Conservation (phyloP, 2,797 vertebrate genomes). For the Poeciliopsis presidionis region DNA sequence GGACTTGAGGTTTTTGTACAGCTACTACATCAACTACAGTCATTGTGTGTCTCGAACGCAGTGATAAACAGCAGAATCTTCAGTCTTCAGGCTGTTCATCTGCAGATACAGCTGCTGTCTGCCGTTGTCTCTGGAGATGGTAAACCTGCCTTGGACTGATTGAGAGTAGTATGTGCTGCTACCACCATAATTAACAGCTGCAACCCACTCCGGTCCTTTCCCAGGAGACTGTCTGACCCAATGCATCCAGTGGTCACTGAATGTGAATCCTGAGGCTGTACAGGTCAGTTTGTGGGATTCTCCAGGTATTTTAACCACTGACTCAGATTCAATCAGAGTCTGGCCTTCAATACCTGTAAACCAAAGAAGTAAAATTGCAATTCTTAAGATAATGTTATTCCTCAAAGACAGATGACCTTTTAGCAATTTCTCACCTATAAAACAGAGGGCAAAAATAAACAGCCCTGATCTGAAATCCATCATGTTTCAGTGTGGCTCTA, state of each 20-base stretch:
- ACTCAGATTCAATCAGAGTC: conserved; percentile 10
- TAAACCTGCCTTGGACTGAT: neutral
- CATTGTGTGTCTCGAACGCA: neutral
- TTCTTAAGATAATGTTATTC: neutral
- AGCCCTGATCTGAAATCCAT: conserved; percentile 7
- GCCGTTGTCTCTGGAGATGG: neutral
- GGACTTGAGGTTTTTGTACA: neutral
- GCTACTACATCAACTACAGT: neutral
- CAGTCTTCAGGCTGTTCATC: neutral
- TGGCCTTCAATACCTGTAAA: conserved; percentile 1
- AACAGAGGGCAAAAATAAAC: neutral
- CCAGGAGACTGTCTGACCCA: conserved; percentile 16
- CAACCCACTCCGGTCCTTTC: conserved; percentile 14
- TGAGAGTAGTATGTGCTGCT: accelerated
- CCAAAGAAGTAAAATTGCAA: neutral
- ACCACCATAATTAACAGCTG: accelerated
- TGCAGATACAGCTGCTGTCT: neutral
- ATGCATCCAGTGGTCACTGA: accelerated
- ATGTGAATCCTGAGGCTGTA: conserved; percentile 9
- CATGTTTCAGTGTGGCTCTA: neutral
- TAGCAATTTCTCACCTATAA: neutral
- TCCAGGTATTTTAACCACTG: conserved; percentile 18
- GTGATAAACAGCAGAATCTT: neutral
- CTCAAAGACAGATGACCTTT: neutral
- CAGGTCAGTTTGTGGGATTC: conserved; percentile 6